These are phyloP conservation scores for Austrolebias charrua DNA, from an alignment of 2,797 vertebrate species.

Conservation along the genomic window DNA sequence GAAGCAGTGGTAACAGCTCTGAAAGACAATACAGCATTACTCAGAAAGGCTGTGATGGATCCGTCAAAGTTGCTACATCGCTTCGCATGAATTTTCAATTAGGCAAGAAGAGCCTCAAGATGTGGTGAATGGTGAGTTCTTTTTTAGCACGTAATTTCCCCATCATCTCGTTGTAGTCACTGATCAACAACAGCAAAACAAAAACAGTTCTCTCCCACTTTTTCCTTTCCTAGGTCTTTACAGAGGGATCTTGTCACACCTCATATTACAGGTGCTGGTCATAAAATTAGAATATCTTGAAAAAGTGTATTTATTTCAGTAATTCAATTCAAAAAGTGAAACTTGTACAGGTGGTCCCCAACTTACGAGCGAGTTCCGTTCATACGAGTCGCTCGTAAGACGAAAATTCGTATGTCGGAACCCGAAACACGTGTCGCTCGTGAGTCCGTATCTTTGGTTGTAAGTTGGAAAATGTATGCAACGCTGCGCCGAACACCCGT, in stretches of 20 bases:
- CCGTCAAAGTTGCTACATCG: constrained; percentile 61
- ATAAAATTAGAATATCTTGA: too few relatives aligned
- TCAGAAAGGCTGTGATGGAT: constrained; percentile 56
- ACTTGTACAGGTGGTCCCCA: too few relatives aligned
- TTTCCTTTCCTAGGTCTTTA: constrained; percentile 20
- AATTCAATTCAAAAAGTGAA: too few relatives aligned
- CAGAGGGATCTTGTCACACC: neutral
- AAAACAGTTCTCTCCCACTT: constrained; percentile 30
- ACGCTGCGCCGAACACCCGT: too few relatives aligned
- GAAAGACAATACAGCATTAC: constrained; percentile 47
- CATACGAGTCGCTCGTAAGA: too few relatives aligned
- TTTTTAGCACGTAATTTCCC: constrained; percentile 36
- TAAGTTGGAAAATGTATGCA: too few relatives aligned
- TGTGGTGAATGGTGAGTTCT: constrained; percentile 18
- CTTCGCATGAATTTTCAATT: constrained; percentile 69
- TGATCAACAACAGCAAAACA: constrained; percentile 44
- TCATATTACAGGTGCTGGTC: too few relatives aligned
- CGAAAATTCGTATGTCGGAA: too few relatives aligned
- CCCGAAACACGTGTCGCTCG: too few relatives aligned
- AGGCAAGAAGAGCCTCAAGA: constrained; percentile 48
- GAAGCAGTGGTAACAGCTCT: constrained; percentile 40
- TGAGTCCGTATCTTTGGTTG: too few relatives aligned
- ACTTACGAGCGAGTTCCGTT: too few relatives aligned
- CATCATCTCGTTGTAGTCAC: constrained; percentile 23
- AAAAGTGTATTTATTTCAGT: too few relatives aligned